phyloP scores from a whole-genome alignment of 2,888 invertebrate species.

The Pterostichus niger region DNA sequence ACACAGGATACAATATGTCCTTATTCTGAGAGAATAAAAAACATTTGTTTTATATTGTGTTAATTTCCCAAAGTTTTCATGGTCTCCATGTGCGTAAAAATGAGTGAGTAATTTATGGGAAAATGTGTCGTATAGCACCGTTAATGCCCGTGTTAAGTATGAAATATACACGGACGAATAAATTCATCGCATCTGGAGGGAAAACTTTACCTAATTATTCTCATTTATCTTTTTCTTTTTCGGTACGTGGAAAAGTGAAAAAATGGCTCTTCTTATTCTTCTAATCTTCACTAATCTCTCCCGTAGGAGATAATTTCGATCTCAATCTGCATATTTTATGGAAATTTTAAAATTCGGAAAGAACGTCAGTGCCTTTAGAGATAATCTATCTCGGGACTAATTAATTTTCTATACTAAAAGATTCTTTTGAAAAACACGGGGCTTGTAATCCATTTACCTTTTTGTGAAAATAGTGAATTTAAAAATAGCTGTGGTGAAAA shows the following conservation, averaged over 20 bases:
- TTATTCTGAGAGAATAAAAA: not conserved
- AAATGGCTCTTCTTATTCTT: constrained; percentile 48
- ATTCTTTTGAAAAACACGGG: constrained; percentile 24
- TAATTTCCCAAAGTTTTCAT: constrained; percentile 5
- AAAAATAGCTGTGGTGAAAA: constrained; percentile 19
- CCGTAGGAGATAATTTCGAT: constrained; percentile 37
- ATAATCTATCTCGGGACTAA: constrained; percentile 43
- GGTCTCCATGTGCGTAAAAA: constrained; percentile 10
- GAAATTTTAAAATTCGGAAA: constrained; percentile 42
- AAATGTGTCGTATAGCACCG: constrained; percentile 21
- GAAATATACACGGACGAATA: not conserved
- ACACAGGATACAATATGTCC: not conserved
- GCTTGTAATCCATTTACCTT: constrained; percentile 37
- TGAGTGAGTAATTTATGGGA: not conserved
- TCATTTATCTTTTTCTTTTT: constrained; percentile 43
- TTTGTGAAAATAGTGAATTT: constrained; percentile 24
- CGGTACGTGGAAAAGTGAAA: constrained; percentile 39
- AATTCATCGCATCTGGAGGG: constrained; percentile 37
- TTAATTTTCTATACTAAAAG: constrained; percentile 50
- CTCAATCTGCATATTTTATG: constrained; percentile 51
- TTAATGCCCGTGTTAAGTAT: constrained; percentile 9
- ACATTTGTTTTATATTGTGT: constrained; percentile 3
- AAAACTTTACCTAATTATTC: constrained; percentile 49
- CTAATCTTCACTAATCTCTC: constrained; percentile 53
- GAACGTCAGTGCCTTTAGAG: constrained; percentile 2